A percentile compares a stretch with the other conserved stretches of the same genome.
phyloP scores from a whole-genome alignment of 1,140 invertebrate genomes.

The Hylyphantes graminicola region DNA sequence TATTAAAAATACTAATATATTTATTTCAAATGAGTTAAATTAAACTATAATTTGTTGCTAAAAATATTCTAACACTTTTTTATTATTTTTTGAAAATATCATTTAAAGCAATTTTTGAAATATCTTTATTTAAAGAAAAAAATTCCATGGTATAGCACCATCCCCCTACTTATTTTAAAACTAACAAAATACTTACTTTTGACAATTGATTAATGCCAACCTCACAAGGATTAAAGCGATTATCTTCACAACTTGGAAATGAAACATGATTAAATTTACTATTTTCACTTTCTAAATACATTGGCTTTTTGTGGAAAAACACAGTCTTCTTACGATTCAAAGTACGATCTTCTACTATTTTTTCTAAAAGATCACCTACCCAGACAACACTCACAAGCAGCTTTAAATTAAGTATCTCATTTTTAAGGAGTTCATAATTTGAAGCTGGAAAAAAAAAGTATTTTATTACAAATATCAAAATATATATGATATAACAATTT shows the following conservation, averaged over 20 bases:
- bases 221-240: constrained; percentile 67
- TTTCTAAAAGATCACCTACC: constrained; percentile 73
- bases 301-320: constrained; percentile 78
- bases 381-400: constrained; percentile 70
- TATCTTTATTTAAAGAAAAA: too few species aligned
- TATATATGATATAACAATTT: too few species aligned
- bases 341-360: constrained; percentile 67
- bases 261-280: constrained; percentile 69
- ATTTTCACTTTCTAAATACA: constrained; percentile 69
- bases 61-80: too few species aligned
- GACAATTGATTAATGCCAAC: constrained; percentile 76
- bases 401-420: constrained; percentile 64
- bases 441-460: constrained; percentile 27
- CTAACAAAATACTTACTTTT: constrained; percentile 70
- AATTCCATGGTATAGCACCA: too few species aligned
- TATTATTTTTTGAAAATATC: too few species aligned
- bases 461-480: neutral
- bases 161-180: too few species aligned
- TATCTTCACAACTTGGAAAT: constrained; percentile 68
- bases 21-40: too few species aligned
- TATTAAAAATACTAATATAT: too few species aligned
- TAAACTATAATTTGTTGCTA: too few species aligned
- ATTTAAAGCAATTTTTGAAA: too few species aligned
- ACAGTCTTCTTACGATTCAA: constrained; percentile 70
- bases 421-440: constrained; percentile 26